Percentiles rank a stretch among this genome's conserved stretches.
phyloP scores from a whole-genome alignment of 2,888 invertebrate genomes.

The Alsophila aescularia region DNA sequence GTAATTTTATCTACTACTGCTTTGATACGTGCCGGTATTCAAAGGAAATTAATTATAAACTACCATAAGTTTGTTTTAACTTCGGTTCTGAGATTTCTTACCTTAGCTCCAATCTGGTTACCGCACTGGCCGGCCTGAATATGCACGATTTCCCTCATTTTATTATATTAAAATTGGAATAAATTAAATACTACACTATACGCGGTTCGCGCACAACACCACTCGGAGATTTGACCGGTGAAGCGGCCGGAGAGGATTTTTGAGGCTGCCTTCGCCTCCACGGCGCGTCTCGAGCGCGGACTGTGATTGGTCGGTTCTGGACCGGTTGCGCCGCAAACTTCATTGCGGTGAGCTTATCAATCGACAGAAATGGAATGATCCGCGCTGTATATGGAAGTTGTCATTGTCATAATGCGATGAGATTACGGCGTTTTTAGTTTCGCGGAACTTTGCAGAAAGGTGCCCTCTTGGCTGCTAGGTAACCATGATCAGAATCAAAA shows the following conservation, averaged over 20 bases:
- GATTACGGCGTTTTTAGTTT: conserved; percentile 6
- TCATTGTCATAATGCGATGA: conserved; percentile 10
- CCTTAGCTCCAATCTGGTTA: conserved; percentile 91
- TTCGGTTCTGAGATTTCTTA: too few species aligned
- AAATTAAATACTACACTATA: conserved; percentile 74
- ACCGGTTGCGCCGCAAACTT: conserved; percentile 57
- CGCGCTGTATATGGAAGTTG: conserved; percentile 16
- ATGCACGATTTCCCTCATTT: conserved; percentile 94
- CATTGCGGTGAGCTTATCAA: conserved; percentile 54
- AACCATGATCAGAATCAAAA: too few species aligned
- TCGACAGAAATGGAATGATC: conserved; percentile 52
- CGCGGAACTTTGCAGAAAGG: neutral
- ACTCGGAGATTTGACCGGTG: conserved; percentile 73
- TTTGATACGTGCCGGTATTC: conserved; percentile 10
- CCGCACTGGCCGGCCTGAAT: conserved; percentile 93
- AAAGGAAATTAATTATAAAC: neutral
- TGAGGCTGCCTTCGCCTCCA: conserved; percentile 79
- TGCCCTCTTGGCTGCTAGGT: neutral
- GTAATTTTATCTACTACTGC: conserved; percentile 8
- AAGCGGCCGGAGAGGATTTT: conserved; percentile 71
- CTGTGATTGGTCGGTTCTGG: conserved; percentile 63
- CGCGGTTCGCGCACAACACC: conserved; percentile 76
- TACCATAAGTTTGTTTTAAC: neutral
- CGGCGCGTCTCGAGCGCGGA: conserved; percentile 52
- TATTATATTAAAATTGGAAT: conserved; percentile 69